Evolutionary conservation across 1,140 invertebrate species (phyloP).

Genomic region (Meloidogyne floridensis): DNA sequence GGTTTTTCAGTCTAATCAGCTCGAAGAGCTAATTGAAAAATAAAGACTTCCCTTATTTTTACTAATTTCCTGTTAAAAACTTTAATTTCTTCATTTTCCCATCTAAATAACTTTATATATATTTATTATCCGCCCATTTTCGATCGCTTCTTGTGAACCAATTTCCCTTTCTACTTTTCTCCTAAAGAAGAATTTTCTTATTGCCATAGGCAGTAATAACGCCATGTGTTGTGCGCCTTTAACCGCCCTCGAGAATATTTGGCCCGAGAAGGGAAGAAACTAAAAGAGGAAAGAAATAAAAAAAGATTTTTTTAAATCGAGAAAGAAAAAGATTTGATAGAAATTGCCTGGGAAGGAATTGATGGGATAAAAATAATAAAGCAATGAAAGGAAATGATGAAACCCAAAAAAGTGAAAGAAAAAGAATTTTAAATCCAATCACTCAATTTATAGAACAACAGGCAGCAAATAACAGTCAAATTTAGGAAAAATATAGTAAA

Average conservation of each 20-base stretch:
- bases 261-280: constrained; percentile 5
- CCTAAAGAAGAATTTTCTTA: constrained; percentile 1
- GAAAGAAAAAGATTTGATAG: constrained; percentile 1
- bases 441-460: too few relatives aligned
- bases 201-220: constrained; percentile 4
- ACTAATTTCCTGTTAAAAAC: background rate
- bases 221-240: constrained; percentile 12
- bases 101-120: constrained; percentile 5
- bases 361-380: background rate
- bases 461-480: too few relatives aligned
- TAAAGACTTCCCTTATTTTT: background rate
- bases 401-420: too few relatives aligned
- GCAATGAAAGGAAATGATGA: background rate
- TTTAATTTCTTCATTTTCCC: constrained; percentile 10
- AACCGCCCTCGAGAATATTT: constrained; percentile 10
- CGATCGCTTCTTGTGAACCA: constrained; percentile 1
- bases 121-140: constrained; percentile 9
- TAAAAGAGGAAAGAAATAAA: background rate
- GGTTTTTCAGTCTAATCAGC: too few relatives aligned
- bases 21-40: too few relatives aligned
- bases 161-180: background rate
- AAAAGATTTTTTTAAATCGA: background rate
- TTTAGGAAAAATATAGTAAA: too few relatives aligned
- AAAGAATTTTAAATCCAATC: too few relatives aligned
- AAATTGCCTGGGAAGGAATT: background rate